Evolutionary conservation across 2,113 vertebrate species (phyloP).

Genomic region (Lipotes vexillifer): DNA sequence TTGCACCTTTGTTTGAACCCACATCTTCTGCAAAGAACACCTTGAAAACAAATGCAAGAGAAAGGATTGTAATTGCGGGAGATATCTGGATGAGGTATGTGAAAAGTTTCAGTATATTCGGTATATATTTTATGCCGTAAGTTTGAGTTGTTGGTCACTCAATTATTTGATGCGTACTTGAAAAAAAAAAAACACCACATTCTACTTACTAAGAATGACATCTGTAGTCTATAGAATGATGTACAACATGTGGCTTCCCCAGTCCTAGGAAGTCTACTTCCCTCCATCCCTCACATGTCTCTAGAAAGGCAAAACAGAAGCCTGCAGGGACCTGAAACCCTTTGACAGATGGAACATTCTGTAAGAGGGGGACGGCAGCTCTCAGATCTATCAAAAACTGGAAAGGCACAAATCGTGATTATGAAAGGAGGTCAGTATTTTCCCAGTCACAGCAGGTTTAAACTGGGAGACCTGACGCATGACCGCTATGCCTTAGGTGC

Average conservation of each 20-base stretch:
- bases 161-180: neutral
- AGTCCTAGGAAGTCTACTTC: neutral
- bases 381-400: neutral
- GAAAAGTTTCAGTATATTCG: neutral
- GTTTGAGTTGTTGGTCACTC: neutral
- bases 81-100: too few relatives aligned
- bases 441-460: neutral
- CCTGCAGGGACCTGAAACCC: neutral
- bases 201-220: neutral
- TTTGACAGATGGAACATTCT: neutral
- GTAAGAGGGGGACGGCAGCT: neutral
- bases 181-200: neutral
- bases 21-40: slow-evolving; percentile 98
- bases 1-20: slow-evolving; percentile 97
- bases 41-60: slow-evolving; percentile 75
- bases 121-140: fast-evolving
- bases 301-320: neutral
- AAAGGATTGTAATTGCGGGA: neutral
- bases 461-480: neutral
- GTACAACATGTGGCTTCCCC: neutral
- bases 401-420: neutral
- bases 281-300: fast-evolving
- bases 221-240: neutral
- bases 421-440: neutral
- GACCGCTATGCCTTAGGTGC: neutral